Percentiles rank a stretch among this genome's conserved stretches.
Evolutionary conservation across 2,113 vertebrate species (phyloP).

Genomic region (Cebidichthys violaceus): DNA sequence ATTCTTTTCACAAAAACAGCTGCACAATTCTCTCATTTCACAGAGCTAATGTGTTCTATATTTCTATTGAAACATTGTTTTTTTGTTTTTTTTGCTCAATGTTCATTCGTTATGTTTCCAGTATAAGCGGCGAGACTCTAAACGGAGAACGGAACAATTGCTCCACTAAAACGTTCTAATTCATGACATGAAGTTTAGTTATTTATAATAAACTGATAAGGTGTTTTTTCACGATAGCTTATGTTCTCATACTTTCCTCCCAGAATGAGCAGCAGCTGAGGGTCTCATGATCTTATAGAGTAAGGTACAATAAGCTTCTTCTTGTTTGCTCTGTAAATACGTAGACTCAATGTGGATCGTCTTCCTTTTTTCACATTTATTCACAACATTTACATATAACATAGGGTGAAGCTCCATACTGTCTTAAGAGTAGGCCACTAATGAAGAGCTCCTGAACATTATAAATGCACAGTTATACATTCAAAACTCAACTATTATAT

Average conservation of each 20-base stretch:
- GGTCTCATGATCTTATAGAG: not conserved
- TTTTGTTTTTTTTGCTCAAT: constrained; percentile 14
- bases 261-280: not conserved
- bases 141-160: not conserved
- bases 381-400: not conserved
- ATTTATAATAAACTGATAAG: not conserved
- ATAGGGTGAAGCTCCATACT: not conserved
- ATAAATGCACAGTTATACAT: constrained; percentile 9
- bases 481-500: not conserved
- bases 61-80: constrained; percentile 24
- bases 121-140: not conserved
- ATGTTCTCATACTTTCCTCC: not conserved
- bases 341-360: not conserved
- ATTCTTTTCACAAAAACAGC: not conserved
- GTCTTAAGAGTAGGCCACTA: not conserved
- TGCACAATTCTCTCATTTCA: not conserved
- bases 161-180: constrained; percentile 44
- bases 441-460: not conserved
- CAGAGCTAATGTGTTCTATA: constrained; percentile 5
- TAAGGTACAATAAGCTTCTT: not conserved
- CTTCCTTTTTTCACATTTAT: not conserved
- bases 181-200: not conserved
- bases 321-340: not conserved
- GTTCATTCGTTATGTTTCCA: constrained; percentile 20
- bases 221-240: not conserved